Conservation (phyloP, 1,140 invertebrate species). For the Asobara japonica region DNA sequence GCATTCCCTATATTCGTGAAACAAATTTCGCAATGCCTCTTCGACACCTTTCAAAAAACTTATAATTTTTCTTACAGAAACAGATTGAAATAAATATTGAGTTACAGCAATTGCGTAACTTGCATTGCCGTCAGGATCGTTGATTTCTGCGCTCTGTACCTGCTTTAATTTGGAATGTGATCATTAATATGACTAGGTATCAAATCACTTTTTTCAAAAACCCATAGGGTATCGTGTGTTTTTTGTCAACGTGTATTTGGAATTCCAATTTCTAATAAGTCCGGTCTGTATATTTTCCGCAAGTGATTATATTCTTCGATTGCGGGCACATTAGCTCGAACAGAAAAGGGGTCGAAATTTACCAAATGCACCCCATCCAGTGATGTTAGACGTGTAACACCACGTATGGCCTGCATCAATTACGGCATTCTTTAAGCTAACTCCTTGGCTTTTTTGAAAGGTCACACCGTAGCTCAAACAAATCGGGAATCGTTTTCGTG, state of each 20-base stretch:
- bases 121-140: neutral
- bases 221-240: neutral
- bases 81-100: neutral
- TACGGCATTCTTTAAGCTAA: no score
- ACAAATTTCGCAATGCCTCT: no score
- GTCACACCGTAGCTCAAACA: constrained; percentile 54
- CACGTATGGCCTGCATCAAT: constrained; percentile 55
- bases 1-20: no score
- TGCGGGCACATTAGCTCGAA: constrained; percentile 39
- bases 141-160: neutral
- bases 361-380: constrained; percentile 50
- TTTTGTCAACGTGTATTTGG: neutral
- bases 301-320: constrained; percentile 51
- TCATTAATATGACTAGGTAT: neutral
- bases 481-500: constrained; percentile 58
- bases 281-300: constrained; percentile 35
- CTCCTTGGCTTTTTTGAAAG: no score
- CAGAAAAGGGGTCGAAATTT: constrained; percentile 45
- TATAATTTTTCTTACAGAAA: no score
- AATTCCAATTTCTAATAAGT: constrained; percentile 24
- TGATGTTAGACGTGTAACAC: constrained; percentile 49
- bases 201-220: neutral
- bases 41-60: no score
- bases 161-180: neutral
- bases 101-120: neutral